Base-by-base conservation (phyloP, 2,113 vertebrate genomes). In the Danionella cerebrum region DNA sequence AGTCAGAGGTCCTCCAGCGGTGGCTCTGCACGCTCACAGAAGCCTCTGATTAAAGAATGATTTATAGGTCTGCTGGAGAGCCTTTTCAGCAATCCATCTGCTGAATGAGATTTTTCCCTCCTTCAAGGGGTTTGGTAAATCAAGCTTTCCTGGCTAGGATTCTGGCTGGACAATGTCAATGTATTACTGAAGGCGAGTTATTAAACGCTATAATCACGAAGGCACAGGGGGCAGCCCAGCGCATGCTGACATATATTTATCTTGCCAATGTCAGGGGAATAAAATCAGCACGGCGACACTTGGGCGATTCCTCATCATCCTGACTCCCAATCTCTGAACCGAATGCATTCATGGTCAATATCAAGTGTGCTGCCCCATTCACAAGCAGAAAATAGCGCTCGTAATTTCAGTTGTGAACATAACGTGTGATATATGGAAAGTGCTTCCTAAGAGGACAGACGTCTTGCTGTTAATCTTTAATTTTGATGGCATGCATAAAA, bases 41-140 rank as follows among this genome's bases (percentile, higher is more conserved):
- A 79, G 71, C 77, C 83, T 85, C 83, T 90, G 88, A 91, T 89
- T 91, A 88, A 90, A 90, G 86, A 90, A 89, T 91, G 91, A 92
- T 91, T 91, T 87, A 88, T 84, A 80, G 73, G 72, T 14, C 36
- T 75, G 80, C 57, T 45, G 39, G 78, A 84, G 87, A 82, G 79
- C 81, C 85, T 80, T 81, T 84, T 78, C 84, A 83, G 87, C 80
- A 79, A 88, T 90, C 86, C 22, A 65, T 89, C 87, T 89, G 76
- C 68, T 78, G 83, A 81, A 87, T 86, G 78, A 84, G 84, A 73
- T 87, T 85, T 86, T 67, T 65, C 41, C n/a, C 21, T 76, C 38
- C 80, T 10, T 67, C 1, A 76, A 82, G 67, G 72, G 80, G 80
- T 85, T 83, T 80, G 85, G 86, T 89, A 89, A 90, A 90, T 89